Base-by-base conservation (phyloP, 2,888 invertebrate species). In the Theretra japonica region DNA sequence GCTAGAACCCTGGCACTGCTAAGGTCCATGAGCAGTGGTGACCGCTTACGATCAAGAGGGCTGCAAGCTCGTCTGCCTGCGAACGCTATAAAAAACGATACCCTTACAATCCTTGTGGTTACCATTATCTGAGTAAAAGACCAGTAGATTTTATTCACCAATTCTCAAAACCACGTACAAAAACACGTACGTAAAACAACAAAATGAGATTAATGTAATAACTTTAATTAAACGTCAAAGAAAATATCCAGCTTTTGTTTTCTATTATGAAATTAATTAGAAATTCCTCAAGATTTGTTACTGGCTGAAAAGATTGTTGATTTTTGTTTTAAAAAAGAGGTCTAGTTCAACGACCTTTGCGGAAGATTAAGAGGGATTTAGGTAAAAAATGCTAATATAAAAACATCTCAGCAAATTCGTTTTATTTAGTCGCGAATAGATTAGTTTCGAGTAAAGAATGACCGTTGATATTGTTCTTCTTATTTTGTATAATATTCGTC, bases 201-300 rank as follows among this genome's bases (percentile, higher is more conserved):
- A 41, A 21, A 62, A 41, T 48, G 17, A 23, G 15, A 19, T 30
- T 19, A 58, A n/a, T 60, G 19, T 60, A n/a, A 53, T 60, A 17
- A 48, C 41, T 5, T 23, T 65, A 65, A 65, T 48, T 17, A 65
- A 65, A 23, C 65, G 48, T 48, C 48, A 48, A 65, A 23, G 62
- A 41, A 41, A 30, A 60, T 60, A 48, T 25, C 5, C 23, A 41
- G 23, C 65, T 15, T 41, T 65, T 65, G 48, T 65, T 65, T 48
- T 30, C 17, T 41, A 48, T 48, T 23, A 48, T 41, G 5, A 19
- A 48, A 23, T 48, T 48, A 48, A 65, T 65, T 65, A 48, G 48
- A 65, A 23, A 65, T 65, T 48, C 23, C 65, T 23, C 15, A 60
- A 30, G n/a, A 60, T 21, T 23, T 23, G 48, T 48, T 65, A 48